Evolutionary conservation across 2,888 invertebrate species (phyloP).

Genomic region (Xiphydria camelus): DNA sequence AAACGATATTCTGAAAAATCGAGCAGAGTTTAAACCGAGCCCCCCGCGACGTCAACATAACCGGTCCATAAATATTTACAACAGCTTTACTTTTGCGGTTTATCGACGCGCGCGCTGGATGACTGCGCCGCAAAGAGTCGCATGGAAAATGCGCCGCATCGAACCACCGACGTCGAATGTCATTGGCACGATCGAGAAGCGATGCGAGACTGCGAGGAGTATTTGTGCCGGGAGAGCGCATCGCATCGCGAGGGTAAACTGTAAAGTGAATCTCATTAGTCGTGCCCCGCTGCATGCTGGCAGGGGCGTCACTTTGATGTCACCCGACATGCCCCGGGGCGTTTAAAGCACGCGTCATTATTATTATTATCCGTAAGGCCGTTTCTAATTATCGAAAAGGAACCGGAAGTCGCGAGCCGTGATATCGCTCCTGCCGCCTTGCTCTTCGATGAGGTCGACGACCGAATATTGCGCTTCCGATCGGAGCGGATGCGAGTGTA

Average conservation of each 20-base stretch:
- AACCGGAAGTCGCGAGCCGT: conserved; percentile 42
- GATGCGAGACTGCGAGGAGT: not conserved
- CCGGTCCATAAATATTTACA: too few species aligned
- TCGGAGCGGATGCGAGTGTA: too few species aligned
- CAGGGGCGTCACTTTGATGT: conserved; percentile 26
- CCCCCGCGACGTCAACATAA: too few species aligned
- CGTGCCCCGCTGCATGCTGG: conserved; percentile 33
- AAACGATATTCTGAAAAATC: too few species aligned
- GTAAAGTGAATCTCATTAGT: conserved; percentile 55
- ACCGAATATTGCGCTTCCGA: not conserved
- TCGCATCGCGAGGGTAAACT: conserved; percentile 42
- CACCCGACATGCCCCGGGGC: conserved; percentile 7
- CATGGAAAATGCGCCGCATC: too few species aligned
- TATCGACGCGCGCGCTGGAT: too few species aligned
- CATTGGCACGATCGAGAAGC: not conserved
- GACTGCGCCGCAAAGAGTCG: too few species aligned
- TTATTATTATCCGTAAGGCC: conserved; percentile 42
- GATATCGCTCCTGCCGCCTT: conserved; percentile 22
- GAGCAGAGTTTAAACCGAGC: too few species aligned
- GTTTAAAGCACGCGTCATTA: conserved; percentile 38
- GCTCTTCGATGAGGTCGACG: conserved; percentile 3
- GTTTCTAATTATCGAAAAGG: conserved; percentile 49
- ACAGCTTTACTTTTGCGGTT: too few species aligned
- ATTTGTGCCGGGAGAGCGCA: conserved; percentile 9
- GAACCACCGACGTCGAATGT: too few species aligned